A percentile compares a stretch with the other conserved stretches of the same genome.
Evolutionary conservation across 2,113 vertebrate species (phyloP).

Genomic region (Delphinapterus leucas): DNA sequence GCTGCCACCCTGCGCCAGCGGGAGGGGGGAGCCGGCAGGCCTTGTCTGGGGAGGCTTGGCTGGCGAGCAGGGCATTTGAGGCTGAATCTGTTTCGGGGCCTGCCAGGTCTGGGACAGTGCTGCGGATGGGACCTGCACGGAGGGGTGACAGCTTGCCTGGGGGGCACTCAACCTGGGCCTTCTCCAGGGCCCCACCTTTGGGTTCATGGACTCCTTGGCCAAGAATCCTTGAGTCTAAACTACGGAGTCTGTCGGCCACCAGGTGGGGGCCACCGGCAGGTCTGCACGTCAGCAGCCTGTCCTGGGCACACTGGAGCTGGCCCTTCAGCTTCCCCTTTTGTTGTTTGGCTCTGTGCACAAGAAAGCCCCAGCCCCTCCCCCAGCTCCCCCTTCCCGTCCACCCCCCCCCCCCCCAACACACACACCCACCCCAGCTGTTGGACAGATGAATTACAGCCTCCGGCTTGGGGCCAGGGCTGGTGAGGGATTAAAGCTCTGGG

Average conservation of each 20-base stretch:
- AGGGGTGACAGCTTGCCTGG: conserved; percentile 50
- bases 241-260: background rate
- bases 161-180: background rate
- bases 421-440: conserved; percentile 76
- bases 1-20: conserved; percentile 48
- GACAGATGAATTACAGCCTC: conserved; percentile 80
- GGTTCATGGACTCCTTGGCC: background rate
- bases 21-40: conserved; percentile 62
- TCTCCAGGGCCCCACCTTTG: conserved; percentile 8
- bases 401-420: conserved; percentile 16
- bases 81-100: conserved; percentile 32
- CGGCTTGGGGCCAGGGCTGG: conserved; percentile 71
- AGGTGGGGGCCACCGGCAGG: conserved; percentile 1
- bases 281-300: background rate
- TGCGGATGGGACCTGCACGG: background rate
- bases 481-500: conserved; percentile 73
- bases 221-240: conserved; percentile 42
- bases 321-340: conserved; percentile 68
- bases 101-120: conserved; percentile 38
- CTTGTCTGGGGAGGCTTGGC: conserved; percentile 33
- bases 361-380: conserved; percentile 71
- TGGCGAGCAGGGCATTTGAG: conserved; percentile 48
- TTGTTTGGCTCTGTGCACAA: conserved; percentile 70
- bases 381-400: conserved; percentile 18
- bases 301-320: conserved; percentile 18